A percentile compares a stretch with the other conserved stretches of the same genome.
Evolutionary conservation across 2,888 invertebrate genomes (phyloP).

Genomic region (Baronia brevicornis): DNA sequence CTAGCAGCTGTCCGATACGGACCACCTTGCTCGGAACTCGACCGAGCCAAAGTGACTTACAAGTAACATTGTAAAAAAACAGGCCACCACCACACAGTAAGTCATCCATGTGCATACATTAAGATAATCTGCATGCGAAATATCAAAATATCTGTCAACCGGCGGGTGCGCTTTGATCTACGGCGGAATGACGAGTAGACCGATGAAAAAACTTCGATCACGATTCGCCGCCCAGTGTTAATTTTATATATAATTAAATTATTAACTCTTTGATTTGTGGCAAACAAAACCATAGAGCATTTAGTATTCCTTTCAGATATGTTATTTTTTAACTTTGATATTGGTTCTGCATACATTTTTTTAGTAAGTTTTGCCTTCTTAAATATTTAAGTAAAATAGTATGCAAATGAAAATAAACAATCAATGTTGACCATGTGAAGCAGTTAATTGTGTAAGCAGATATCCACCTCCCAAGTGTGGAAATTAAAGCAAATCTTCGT

Average conservation of each 20-base stretch:
- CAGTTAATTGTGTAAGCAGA: too few species aligned
- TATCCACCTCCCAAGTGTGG: too few species aligned
- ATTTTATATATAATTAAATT: constrained; percentile 15
- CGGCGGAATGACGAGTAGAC: constrained; percentile 14
- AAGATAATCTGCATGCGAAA: constrained; percentile 55
- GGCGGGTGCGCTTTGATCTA: constrained; percentile 60
- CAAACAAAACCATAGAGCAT: constrained; percentile 1
- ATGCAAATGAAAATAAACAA: too few species aligned
- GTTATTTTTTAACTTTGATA: too few species aligned
- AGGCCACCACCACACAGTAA: constrained; percentile 58
- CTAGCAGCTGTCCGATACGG: too few species aligned
- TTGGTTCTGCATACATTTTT: too few species aligned
- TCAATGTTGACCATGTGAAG: too few species aligned
- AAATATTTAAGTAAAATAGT: too few species aligned
- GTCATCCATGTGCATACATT: constrained; percentile 66
- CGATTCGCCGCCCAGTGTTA: constrained; percentile 4
- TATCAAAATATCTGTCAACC: constrained; percentile 69
- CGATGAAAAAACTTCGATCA: constrained; percentile 7
- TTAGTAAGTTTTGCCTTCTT: too few species aligned
- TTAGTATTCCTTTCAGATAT: too few species aligned
- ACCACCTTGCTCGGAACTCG: constrained; percentile 35
- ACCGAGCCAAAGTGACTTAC: constrained; percentile 65
- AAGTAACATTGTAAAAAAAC: constrained; percentile 61
- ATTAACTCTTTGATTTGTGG: constrained; percentile 14
- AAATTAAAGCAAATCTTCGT: too few species aligned